Conservation (phyloP, 2,888 invertebrate species). For the Allygus modestus region DNA sequence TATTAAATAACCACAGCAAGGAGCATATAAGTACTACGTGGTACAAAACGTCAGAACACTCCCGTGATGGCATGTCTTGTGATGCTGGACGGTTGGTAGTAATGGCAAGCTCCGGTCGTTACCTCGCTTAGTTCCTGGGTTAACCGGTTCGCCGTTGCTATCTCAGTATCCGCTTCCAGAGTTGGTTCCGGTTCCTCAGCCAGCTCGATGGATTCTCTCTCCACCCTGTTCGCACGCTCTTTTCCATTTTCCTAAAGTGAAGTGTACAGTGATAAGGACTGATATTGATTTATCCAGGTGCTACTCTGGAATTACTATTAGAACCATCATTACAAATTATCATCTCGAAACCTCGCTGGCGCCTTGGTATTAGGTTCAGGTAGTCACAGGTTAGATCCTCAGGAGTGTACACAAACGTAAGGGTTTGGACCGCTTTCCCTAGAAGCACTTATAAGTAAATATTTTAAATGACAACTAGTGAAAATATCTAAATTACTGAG, state of each 20-base stretch:
- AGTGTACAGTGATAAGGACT: background rate
- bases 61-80: slow-evolving; percentile 80
- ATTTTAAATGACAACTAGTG: too few relatives aligned
- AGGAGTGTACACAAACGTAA: too few relatives aligned
- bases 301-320: too few relatives aligned
- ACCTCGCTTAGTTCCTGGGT: slow-evolving; percentile 61
- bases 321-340: too few relatives aligned
- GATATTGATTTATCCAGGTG: too few relatives aligned
- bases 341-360: too few relatives aligned
- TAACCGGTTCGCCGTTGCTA: slow-evolving; percentile 18
- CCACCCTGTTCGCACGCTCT: background rate
- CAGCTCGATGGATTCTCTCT: slow-evolving; percentile 53
- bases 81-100: slow-evolving; percentile 73
- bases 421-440: too few relatives aligned
- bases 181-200: background rate
- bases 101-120: slow-evolving; percentile 54
- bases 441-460: too few relatives aligned
- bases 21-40: background rate
- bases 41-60: slow-evolving; percentile 72
- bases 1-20: background rate
- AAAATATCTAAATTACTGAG: too few relatives aligned
- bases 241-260: background rate
- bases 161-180: slow-evolving; percentile 13
- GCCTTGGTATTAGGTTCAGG: too few relatives aligned
- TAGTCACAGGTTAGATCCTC: too few relatives aligned